A percentile compares a stretch with the other conserved stretches of the same genome.
Conservation (phyloP, 2,797 vertebrate species). For the Pseudochromis fuscus region DNA sequence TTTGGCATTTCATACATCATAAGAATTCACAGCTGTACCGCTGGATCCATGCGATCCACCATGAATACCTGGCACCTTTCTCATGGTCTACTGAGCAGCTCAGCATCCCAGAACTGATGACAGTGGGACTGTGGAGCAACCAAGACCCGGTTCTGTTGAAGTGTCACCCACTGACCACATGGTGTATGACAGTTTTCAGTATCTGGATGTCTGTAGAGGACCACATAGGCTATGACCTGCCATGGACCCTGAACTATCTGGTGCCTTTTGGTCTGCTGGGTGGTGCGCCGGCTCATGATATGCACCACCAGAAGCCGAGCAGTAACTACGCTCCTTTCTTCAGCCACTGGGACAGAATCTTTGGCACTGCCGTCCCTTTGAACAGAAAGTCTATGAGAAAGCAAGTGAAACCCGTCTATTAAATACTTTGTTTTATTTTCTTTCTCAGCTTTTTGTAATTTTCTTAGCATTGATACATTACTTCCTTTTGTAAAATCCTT, state of each 20-base stretch:
- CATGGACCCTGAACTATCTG: constrained; percentile 79
- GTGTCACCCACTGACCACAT: constrained; percentile 82
- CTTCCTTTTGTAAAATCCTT: background rate
- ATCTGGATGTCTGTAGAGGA: constrained; percentile 87
- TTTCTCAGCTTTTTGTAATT: background rate
- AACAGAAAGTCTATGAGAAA: constrained; percentile 48
- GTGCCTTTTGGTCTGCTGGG: constrained; percentile 84
- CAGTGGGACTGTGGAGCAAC: constrained; percentile 85
- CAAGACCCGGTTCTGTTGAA: constrained; percentile 79
- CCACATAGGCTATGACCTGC: constrained; percentile 86
- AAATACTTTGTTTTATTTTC: background rate
- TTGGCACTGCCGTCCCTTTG: constrained; percentile 73
- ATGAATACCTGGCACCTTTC: constrained; percentile 82
- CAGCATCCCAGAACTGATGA: constrained; percentile 83
- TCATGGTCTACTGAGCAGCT: constrained; percentile 84
- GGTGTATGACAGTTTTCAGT: constrained; percentile 81
- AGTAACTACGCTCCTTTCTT: constrained; percentile 87
- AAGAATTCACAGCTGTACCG: constrained; percentile 80
- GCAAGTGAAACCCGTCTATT: background rate
- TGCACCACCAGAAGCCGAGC: constrained; percentile 85
- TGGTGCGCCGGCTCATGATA: constrained; percentile 83
- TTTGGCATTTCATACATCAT: constrained; percentile 85
- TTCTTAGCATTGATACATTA: background rate
- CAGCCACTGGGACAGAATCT: constrained; percentile 85
- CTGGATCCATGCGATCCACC: constrained; percentile 84